Evolutionary conservation across 2,797 vertebrate genomes (phyloP).

Genomic region (Cetoscarus ocellatus): DNA sequence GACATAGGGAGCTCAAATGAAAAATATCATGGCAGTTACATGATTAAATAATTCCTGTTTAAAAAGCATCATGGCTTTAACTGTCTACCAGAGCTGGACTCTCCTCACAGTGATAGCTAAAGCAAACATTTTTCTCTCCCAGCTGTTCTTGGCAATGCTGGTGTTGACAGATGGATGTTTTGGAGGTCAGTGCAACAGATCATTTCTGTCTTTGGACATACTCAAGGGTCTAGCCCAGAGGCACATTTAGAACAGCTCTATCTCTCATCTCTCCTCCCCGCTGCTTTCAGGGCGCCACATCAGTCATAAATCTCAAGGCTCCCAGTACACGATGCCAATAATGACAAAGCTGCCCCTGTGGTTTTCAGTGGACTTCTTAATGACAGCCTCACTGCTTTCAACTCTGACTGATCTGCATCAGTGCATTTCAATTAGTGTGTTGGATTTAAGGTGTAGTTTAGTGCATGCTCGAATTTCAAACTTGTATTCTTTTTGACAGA

Average conservation of each 20-base stretch:
- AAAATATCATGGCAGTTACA: too few species aligned
- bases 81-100: background rate
- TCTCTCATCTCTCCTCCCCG: constrained; percentile 35
- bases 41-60: background rate
- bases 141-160: background rate
- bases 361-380: constrained; percentile 8
- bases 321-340: constrained; percentile 26
- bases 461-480: too few species aligned
- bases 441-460: too few species aligned
- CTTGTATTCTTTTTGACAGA: too few species aligned
- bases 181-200: constrained; percentile 2
- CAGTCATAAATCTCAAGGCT: constrained; percentile 44
- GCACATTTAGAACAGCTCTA: constrained; percentile 42
- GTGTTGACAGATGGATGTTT: constrained; percentile 26
- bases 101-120: background rate
- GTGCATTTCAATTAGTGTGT: too few species aligned
- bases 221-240: constrained; percentile 31
- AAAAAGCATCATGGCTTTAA: background rate
- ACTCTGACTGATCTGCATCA: too few species aligned
- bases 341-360: constrained; percentile 26
- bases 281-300: constrained; percentile 26
- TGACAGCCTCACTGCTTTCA: too few species aligned
- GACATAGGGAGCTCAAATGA: too few species aligned
- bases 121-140: background rate
- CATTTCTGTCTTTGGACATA: constrained; percentile 10